These are phyloP conservation scores for Amazona vittata DNA, from an alignment of 2,113 vertebrate genomes.

Conservation along the genomic window DNA sequence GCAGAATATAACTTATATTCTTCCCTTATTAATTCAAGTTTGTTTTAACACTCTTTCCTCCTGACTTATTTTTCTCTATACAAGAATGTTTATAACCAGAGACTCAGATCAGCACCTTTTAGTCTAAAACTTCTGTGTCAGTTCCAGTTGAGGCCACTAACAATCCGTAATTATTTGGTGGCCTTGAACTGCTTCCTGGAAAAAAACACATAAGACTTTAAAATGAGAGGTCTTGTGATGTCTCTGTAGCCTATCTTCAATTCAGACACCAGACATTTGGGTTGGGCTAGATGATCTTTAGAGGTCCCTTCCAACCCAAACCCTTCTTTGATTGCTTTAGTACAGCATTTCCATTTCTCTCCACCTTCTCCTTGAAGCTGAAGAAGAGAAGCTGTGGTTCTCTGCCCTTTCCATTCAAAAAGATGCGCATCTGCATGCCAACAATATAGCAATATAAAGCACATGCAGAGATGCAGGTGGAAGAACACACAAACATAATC, in stretches of 20 bases:
- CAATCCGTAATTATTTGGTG: neutral
- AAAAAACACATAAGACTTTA: neutral
- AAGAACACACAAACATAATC: neutral
- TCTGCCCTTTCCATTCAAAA: neutral
- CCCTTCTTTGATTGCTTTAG: neutral
- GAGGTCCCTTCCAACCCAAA: neutral
- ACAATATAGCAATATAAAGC: neutral
- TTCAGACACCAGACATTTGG: neutral
- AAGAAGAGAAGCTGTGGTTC: neutral
- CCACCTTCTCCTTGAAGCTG: neutral
- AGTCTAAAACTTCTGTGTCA: neutral
- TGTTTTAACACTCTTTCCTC: constrained; percentile 7
- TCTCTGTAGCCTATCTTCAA: neutral
- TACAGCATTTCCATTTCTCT: neutral
- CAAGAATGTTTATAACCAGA: neutral
- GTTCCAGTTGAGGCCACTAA: neutral
- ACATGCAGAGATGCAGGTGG: rapidly evolving
- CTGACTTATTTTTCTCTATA: neutral
- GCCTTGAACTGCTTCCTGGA: neutral
- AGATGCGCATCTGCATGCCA: neutral
- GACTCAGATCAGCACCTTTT: neutral
- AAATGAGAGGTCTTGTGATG: neutral
- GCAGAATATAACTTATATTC: neutral
- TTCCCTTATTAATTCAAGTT: constrained; percentile 32
- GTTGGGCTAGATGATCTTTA: neutral